These are phyloP conservation scores for Mermis nigrescens DNA, from an alignment of 2,888 invertebrate genomes.

Conservation along the genomic window DNA sequence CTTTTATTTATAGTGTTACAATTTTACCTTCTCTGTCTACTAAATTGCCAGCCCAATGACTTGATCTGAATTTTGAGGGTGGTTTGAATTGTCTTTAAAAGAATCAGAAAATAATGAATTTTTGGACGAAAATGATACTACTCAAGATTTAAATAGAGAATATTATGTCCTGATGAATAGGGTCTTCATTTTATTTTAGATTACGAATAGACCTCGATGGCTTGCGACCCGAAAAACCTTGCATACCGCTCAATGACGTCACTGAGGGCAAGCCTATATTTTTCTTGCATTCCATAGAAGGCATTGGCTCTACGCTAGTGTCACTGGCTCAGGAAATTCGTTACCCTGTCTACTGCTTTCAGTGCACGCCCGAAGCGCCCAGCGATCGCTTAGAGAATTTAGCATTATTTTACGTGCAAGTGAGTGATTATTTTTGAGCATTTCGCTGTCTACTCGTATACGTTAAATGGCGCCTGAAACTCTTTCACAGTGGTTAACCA, in stretches of 20 bases:
- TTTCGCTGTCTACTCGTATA: too few species aligned
- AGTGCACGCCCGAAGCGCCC: slow-evolving; percentile 60
- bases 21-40: too few species aligned
- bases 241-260: slow-evolving; percentile 43
- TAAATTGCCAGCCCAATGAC: too few species aligned
- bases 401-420: slow-evolving; percentile 26
- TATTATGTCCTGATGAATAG: too few species aligned
- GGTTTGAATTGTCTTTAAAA: too few species aligned
- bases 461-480: too few species aligned
- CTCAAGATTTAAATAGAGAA: not conserved
- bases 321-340: slow-evolving; percentile 52
- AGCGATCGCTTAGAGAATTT: slow-evolving; percentile 35
- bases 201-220: slow-evolving; percentile 39
- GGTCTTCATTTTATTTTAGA: slow-evolving; percentile 5
- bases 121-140: not conserved
- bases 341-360: slow-evolving; percentile 65
- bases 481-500: too few species aligned
- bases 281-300: slow-evolving; percentile 63
- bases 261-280: slow-evolving; percentile 32
- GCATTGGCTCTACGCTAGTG: slow-evolving; percentile 51
- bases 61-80: too few species aligned
- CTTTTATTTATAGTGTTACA: too few species aligned
- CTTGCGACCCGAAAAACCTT: slow-evolving; percentile 52
- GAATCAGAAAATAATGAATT: not conserved
- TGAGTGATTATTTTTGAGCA: too few species aligned